Conservation (phyloP, 2,797 vertebrate species). For the Enteromius radiatus region DNA sequence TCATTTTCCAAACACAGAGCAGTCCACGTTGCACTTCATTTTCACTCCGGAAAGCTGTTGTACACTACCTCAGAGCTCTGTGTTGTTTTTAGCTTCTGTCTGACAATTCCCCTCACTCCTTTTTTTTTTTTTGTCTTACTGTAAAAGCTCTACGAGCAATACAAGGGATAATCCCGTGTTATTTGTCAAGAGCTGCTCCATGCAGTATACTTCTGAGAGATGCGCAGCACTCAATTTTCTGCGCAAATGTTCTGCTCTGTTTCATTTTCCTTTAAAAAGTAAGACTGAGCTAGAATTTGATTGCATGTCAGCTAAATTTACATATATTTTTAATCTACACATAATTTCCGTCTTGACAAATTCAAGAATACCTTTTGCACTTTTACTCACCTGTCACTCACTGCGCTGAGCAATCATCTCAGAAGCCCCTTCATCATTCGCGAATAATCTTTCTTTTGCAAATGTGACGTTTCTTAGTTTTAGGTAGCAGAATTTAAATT, state of each 20-base stretch:
- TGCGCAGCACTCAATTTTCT: not conserved
- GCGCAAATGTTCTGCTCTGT: not conserved
- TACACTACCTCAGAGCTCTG: conserved; percentile 7
- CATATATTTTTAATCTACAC: not conserved
- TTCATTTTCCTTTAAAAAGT: not conserved
- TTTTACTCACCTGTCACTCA: conserved; percentile 23
- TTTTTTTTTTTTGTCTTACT: conserved; percentile 9
- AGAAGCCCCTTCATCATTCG: conserved; percentile 7
- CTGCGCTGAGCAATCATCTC: conserved; percentile 19
- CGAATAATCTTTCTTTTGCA: conserved; percentile 16
- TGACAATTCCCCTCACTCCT: conserved; percentile 14
- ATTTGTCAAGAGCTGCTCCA: conserved; percentile 21
- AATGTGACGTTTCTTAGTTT: conserved; percentile 9
- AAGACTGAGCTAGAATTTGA: not conserved
- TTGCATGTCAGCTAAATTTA: not conserved
- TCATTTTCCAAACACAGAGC: not conserved
- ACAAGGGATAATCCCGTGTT: conserved; percentile 32
- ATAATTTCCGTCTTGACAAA: not conserved
- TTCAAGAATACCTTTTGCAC: not conserved
- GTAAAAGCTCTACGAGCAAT: conserved; percentile 28
- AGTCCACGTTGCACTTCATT: conserved; percentile 13
- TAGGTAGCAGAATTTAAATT: conserved; percentile 31
- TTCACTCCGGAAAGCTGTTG: conserved; percentile 20
- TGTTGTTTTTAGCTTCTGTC: conserved; percentile 25
- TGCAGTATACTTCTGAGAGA: not conserved